Evolutionary conservation across 2,113 vertebrate genomes (phyloP), one percentile per base, ranked within the genome.

Genomic region (Sceloporus undulatus): DNA sequence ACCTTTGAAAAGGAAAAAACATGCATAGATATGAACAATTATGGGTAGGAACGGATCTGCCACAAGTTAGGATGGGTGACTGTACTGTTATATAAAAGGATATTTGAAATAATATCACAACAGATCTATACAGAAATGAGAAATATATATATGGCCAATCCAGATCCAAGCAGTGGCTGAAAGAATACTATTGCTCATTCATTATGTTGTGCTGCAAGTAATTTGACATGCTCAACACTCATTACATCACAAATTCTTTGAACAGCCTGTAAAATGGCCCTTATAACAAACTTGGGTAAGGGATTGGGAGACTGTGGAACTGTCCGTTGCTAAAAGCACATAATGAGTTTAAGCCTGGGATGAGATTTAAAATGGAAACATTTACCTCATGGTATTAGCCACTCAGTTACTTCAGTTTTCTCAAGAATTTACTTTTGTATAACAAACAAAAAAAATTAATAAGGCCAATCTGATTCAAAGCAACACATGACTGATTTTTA

Each of bases 1-100:
- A 98, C 98, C 98, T 98, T 92, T 7, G 38, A 92, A 81, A 40
- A 52, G 78, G 48, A 85, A 56, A 4, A 82, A 82, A 82, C 34
- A 14, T 78, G 5, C 34, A 68, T n/a, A 83, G 77, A 81, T 38
- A 56, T 78, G 29, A 84, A 29, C 29, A 52, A 40, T 48, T 88
- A 2, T 52, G 21, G 16, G 19, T 59, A 2, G 4, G 0, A 34
- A 34, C 34, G 34, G 34, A 34, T 34, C 34, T 34, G 38, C 79
- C 5, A 88, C 3, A 85, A 85, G 87, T 34, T 34, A 34, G 34
- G 34, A 34, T 34, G 34, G 34, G 34, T 34, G 34, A 34, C 34
- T 34, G 34, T 29, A 80, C 2, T 27, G 68, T 3, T 38, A 2
- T 40, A 90, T 23, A 62, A 80, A 2, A 56, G 7, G 0, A 10